phyloP scores from a whole-genome alignment of 2,113 vertebrate species.

The Amia ocellicauda region DNA sequence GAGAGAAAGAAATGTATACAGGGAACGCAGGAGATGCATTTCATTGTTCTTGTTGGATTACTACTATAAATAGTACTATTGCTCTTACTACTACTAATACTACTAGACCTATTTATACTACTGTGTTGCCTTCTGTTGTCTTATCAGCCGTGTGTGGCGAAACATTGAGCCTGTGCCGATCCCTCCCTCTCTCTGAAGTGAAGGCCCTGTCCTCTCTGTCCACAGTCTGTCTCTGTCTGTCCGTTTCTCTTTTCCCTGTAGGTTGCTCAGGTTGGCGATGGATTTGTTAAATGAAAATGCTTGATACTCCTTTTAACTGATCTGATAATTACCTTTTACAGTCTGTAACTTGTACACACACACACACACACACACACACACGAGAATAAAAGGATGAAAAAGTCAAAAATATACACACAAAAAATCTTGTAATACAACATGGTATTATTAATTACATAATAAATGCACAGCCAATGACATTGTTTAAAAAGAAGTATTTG shows the following conservation, averaged over 20 bases:
- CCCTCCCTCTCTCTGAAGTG: too few species aligned
- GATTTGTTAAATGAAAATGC: conserved; percentile 75
- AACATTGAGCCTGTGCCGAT: too few species aligned
- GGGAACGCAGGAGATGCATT: too few species aligned
- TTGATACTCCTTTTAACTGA: conserved; percentile 89
- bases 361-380: conserved; percentile 38
- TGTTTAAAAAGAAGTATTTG: conserved; percentile 64
- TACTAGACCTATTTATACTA: conserved; percentile 45
- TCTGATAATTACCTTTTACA: conserved; percentile 79
- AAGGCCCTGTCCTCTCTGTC: neutral
- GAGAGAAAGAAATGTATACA: neutral
- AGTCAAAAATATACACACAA: conserved; percentile 48
- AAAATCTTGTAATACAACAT: conserved; percentile 51
- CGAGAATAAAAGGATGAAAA: conserved; percentile 41
- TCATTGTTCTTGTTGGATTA: too few species aligned
- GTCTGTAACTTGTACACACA: conserved; percentile 55
- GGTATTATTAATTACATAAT: conserved; percentile 58
- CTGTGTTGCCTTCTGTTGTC: conserved; percentile 41
- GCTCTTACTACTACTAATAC: conserved; percentile 52
- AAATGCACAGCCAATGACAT: conserved; percentile 58
- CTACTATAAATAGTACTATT: conserved; percentile 42
- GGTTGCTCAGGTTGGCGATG: conserved; percentile 65
- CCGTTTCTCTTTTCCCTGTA: conserved; percentile 45
- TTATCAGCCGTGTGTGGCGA: conserved; percentile 44
- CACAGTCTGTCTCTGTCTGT: conserved; percentile 40